Evolutionary conservation across 2,113 vertebrate species (phyloP).

Genomic region (Nestor notabilis): DNA sequence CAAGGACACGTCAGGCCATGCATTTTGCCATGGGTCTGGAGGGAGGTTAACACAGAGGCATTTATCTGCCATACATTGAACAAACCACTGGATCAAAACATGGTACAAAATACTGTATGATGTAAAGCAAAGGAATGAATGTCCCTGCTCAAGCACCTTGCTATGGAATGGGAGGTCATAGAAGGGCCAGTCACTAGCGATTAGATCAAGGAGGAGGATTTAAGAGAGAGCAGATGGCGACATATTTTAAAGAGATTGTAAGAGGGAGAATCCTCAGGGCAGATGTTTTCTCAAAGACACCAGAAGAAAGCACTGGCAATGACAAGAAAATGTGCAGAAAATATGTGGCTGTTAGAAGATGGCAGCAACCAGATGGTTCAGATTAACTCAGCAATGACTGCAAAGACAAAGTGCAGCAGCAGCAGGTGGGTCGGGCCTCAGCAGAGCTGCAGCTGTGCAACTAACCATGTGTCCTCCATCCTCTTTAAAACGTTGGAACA

Average conservation of each 20-base stretch:
- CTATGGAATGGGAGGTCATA: not conserved
- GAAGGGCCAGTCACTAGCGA: not conserved
- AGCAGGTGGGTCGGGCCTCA: not conserved
- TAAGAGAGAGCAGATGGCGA: not conserved
- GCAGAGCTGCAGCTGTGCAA: not conserved
- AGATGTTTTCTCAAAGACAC: slow-evolving; percentile 39
- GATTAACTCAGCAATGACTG: not conserved
- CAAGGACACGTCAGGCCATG: not conserved
- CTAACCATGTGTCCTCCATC: not conserved
- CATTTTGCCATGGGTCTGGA: not conserved
- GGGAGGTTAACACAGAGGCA: not conserved
- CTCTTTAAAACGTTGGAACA: not conserved
- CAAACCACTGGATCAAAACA: not conserved
- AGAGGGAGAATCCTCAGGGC: not conserved
- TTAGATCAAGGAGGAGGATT: not conserved
- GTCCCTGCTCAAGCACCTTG: not conserved
- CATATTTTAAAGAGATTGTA: slow-evolving; percentile 8
- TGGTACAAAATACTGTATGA: not conserved
- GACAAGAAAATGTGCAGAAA: slow-evolving; percentile 40
- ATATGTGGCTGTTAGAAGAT: not conserved
- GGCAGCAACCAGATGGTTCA: slow-evolving; percentile 35
- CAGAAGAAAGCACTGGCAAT: not conserved
- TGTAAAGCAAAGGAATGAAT: not conserved
- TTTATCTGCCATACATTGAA: not conserved
- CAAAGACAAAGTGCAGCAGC: not conserved